Percentiles rank a stretch among this genome's conserved stretches.
phyloP scores from a whole-genome alignment of 2,888 invertebrate species.

The Anticlea derivata region DNA sequence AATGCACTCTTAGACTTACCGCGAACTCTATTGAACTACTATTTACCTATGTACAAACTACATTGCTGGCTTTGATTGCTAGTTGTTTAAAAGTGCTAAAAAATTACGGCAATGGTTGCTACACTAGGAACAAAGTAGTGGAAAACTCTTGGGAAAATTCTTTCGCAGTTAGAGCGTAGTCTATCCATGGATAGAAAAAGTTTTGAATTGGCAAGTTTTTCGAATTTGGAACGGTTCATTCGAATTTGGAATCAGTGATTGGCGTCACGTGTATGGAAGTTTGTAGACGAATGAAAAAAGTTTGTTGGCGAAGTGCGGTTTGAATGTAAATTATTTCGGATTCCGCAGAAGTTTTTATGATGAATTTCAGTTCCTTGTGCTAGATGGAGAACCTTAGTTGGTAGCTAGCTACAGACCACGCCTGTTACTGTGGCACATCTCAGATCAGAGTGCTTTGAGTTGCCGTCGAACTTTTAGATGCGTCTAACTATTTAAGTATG shows the following conservation, averaged over 20 bases:
- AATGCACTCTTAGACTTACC: constrained; percentile 1
- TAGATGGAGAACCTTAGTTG: no score
- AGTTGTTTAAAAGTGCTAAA: not conserved
- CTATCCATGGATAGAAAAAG: constrained; percentile 26
- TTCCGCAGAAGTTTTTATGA: not conserved
- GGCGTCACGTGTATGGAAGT: constrained; percentile 30
- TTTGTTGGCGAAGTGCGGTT: constrained; percentile 15
- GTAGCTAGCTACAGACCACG: not conserved
- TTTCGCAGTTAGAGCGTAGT: constrained; percentile 14
- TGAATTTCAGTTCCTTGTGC: not conserved
- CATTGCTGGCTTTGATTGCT: not conserved
- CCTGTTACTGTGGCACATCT: not conserved
- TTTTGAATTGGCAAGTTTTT: constrained; percentile 33
- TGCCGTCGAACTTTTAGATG: no score
- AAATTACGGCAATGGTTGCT: constrained; percentile 3
- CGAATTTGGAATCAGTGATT: constrained; percentile 33
- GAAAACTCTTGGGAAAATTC: constrained; percentile 5
- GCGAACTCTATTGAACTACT: not conserved
- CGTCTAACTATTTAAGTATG: no score
- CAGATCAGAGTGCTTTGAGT: no score
- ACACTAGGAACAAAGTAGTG: no score
- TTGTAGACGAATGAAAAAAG: constrained; percentile 30
- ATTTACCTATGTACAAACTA: not conserved
- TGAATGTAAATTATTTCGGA: constrained; percentile 15
- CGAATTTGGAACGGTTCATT: constrained; percentile 29